Base-by-base conservation (phyloP, 2,888 invertebrate species). In the Conchocele bisecta region DNA sequence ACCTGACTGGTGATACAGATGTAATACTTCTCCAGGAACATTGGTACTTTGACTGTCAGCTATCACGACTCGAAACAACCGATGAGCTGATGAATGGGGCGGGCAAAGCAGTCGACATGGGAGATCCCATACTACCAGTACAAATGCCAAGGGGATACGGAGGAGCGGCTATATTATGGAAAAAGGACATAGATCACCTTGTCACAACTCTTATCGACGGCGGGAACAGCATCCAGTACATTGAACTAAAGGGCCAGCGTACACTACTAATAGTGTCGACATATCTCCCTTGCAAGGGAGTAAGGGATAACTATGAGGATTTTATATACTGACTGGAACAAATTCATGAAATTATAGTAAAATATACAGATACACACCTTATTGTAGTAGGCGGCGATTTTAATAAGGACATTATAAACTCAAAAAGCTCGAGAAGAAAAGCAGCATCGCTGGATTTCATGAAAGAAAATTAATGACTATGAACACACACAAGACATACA, bases 21-120 rank as follows among this genome's bases (percentile, higher is more conserved):
- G 46, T 58, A 24, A 46, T 58, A 28, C 29, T 42, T 24, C n/a
- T 58, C n/a, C 58, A 58, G 26, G 33, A 58, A 46, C 58, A 58
- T 31, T 58, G 44, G 44, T 15, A 33, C n/a, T 46, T 31, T 44
- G 20, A 58, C 2, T 44, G 20, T 17, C 33, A 58, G n/a, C 22
- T 58, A 13, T 20, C 22, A 13, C 44, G 31, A 6, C 33, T 44
- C 11, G 35, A 17, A 5, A 5, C 44, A 46, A 46, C 24, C 35
- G 11, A 11, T 33, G 37, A n/a, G 3, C 11, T 37, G 11, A 35
- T n/a, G 3, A 22, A 26, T 20, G 17, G 22, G 11, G 24, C 15
- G 20, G 46, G 58, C 15, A 58, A 58, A 22, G 44, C 29, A 33
- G 46, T 58, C 9, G 46, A 58, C 26, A 44, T 37, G 33, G 11